Percentiles rank a stretch among this genome's conserved stretches.
Conservation (phyloP, 2,113 vertebrate species). For the Pristiophorus japonicus region DNA sequence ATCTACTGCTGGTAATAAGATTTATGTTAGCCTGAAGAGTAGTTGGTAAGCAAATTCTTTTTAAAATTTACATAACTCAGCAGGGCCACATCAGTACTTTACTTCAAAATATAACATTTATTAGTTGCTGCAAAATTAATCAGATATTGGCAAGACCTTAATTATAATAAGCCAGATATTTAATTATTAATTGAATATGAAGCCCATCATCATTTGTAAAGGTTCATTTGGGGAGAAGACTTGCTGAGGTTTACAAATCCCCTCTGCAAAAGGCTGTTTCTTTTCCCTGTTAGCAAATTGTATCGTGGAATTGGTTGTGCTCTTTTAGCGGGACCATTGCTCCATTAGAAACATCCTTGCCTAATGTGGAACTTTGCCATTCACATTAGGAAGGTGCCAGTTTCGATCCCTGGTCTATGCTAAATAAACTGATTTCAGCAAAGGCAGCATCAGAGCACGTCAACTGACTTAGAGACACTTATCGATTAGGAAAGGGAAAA, state of each 20-base stretch:
- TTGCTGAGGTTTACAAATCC: background rate
- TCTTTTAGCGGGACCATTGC: background rate
- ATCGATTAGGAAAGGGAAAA: no score
- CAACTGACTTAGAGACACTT: background rate
- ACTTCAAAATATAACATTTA: background rate
- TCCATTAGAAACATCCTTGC: background rate
- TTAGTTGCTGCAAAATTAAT: background rate
- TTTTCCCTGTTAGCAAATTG: no score
- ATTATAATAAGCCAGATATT: background rate
- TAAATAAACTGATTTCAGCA: background rate
- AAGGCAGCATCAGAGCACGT: background rate
- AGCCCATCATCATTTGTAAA: background rate
- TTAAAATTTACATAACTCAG: background rate
- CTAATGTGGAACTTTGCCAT: background rate
- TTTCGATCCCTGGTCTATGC: background rate
- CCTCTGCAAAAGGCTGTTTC: background rate
- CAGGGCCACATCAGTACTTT: background rate
- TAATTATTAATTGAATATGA: background rate
- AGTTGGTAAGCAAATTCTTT: background rate
- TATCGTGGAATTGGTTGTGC: background rate
- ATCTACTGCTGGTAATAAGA: background rate
- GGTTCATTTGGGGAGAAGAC: background rate
- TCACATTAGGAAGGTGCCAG: background rate
- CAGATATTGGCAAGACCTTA: background rate
- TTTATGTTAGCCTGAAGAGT: background rate